phyloP scores from a whole-genome alignment of 2,888 invertebrate species.

The Uloborus plumipes region DNA sequence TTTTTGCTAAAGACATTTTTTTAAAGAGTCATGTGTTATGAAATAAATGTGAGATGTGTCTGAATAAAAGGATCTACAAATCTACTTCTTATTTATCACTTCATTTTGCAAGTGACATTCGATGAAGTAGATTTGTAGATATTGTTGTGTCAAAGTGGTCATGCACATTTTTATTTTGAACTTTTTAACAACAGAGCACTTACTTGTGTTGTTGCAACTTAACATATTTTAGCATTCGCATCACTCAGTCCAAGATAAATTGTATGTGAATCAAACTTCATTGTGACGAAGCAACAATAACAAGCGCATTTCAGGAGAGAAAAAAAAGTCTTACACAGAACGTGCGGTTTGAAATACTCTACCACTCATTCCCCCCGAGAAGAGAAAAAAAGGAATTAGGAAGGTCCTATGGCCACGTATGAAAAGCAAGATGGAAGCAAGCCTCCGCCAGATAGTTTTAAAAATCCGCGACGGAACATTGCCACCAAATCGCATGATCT shows the following conservation, averaged over 20 bases:
- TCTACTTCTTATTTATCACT: slow-evolving; percentile 38
- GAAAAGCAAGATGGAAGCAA: slow-evolving; percentile 53
- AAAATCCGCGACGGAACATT: slow-evolving; percentile 48
- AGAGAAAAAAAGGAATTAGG: slow-evolving; percentile 18
- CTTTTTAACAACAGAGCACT: slow-evolving; percentile 55
- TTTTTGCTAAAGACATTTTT: too few relatives aligned
- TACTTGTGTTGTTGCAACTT: slow-evolving; percentile 59
- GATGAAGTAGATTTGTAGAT: slow-evolving; percentile 53
- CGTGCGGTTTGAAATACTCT: slow-evolving; percentile 6
- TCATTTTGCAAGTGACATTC: slow-evolving; percentile 9
- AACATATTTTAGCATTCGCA: slow-evolving; percentile 62
- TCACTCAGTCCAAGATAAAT: slow-evolving; percentile 43
- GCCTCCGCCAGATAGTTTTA: slow-evolving; percentile 52
- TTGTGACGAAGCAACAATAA: background rate
- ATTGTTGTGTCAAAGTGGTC: slow-evolving; percentile 5
- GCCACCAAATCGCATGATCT: slow-evolving; percentile 54
- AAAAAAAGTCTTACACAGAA: slow-evolving; percentile 5
- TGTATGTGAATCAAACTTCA: background rate
- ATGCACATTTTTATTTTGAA: slow-evolving; percentile 31
- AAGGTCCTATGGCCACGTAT: slow-evolving; percentile 48
- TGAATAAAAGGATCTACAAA: slow-evolving; percentile 27
- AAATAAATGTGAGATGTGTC: too few relatives aligned
- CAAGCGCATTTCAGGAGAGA: background rate
- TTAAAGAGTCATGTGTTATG: too few relatives aligned
- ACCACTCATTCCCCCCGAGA: slow-evolving; percentile 10